Base-by-base conservation (phyloP, 2,888 invertebrate genomes). In the Hypomecis punctinalis region DNA sequence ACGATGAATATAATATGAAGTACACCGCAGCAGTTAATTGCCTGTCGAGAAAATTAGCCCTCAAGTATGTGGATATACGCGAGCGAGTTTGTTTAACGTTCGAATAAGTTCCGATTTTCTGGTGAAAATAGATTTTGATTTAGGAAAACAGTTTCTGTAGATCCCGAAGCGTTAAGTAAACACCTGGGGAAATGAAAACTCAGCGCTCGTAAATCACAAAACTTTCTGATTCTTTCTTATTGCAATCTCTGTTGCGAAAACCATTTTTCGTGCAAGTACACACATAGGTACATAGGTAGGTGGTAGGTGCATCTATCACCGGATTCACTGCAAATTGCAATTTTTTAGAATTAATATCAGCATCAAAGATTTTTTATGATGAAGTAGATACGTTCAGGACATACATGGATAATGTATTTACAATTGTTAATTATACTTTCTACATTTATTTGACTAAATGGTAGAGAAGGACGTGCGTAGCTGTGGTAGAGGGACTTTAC, bases 1-100 rank as follows among this genome's bases (percentile, higher is more conserved):
- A 73, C 78, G 81, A 83, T 88, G 84, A 86, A 89, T 88, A 83
- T 83, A 83, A 77, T 83, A 83, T 83, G 76, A 80, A 76, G 79
- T 79, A 78, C 75, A 75, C 79, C 76, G 79, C 79, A 56, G 72
- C 69, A 75, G 81, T 81, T 84, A 83, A 86, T 86, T 88, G 84
- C 83, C 78, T 82, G 77, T 75, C 76, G 76, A 79, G 79, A 76
- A 81, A 83, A 85, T 86, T 81, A 79, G 77, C 72, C 72, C 75
- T 70, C 68, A 76, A 68, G 43, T 55, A 59, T 46, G 39, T 40
- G 47, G 39, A 36, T 39, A 23, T 37, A 57, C 47, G 51, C 35
- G 37, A 43, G 33, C 13, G 35, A 46, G 56, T 59, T 59, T 59
- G 51, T 45, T 59, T 42, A 51, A 36, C 36, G 56, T 37, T 46